Conservation (phyloP, 1,140 invertebrate species). For the Drosophila nasuta region DNA sequence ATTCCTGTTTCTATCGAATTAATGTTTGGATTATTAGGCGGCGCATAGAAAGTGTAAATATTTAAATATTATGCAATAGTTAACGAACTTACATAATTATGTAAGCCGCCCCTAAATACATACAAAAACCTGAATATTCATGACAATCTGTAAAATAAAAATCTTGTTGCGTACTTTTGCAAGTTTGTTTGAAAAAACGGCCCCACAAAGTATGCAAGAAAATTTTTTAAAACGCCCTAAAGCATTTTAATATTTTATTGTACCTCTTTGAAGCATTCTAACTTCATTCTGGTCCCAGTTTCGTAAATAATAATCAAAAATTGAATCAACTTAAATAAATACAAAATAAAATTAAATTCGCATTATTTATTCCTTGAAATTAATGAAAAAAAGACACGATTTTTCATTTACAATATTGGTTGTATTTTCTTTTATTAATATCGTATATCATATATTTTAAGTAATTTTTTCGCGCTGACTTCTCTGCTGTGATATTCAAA, state of each 20-base stretch:
- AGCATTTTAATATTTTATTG: background rate
- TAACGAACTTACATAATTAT: background rate
- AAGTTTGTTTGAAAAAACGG: background rate
- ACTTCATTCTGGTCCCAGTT: too few relatives aligned
- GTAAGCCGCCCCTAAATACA: background rate
- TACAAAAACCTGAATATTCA: background rate
- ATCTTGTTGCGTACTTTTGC: constrained; percentile 1
- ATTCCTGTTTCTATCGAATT: constrained; percentile 1
- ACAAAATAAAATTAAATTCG: background rate
- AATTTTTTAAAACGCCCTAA: background rate
- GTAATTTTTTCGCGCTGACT: constrained; percentile 13
- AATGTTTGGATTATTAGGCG: constrained; percentile 7
- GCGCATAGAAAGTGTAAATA: constrained; percentile 1
- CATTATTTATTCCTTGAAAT: background rate
- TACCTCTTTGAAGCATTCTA: too few relatives aligned
- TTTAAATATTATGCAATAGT: constrained; percentile 7
- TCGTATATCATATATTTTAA: constrained; percentile 18
- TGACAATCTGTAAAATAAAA: background rate
- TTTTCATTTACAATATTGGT: constrained; percentile 26
- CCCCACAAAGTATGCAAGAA: constrained; percentile 12
- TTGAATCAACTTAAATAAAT: background rate
- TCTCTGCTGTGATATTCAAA: constrained; percentile 17
- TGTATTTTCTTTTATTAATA: constrained; percentile 20
- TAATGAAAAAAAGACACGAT: constrained; percentile 3
- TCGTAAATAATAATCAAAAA: background rate